Base-by-base conservation (phyloP, 2,888 invertebrate genomes). In the Xylota segnis region DNA sequence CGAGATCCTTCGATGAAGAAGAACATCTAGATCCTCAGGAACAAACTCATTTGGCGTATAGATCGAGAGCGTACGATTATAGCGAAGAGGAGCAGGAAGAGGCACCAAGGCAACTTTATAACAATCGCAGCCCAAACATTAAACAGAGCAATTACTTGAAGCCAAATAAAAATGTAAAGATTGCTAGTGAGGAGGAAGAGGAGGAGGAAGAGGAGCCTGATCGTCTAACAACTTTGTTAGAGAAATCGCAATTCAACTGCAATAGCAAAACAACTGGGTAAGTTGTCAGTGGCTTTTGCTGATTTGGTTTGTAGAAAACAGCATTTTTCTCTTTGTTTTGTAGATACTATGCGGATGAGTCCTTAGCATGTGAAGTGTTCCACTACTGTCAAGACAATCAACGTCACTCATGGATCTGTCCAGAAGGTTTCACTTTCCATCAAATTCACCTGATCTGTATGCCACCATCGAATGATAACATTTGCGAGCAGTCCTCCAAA, bases 401-500 rank as follows among this genome's bases (percentile, higher is more conserved):
- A 45, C 96, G 95, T 90, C 97, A 98, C 92, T 97, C 97, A 2
- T 98, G 98, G 97, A 96, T 98, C 89, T 98, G 98, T 89, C 98
- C 98, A 0, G 97, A 97, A 89, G 97, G 97, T 72, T 97, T 98
- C 66, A 92, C 90, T 10, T 92, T 92, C 89, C 92, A 93, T 68
- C 94, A 97, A 95, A 97, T 98, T 12, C 98, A 98, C 91, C 93
- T 98, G 87, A 98, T 98, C 91, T 98, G 98, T 93, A 97, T 98
- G 96, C 97, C 97, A 4, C 97, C 97, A 4, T 96, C 96, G 29
- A 95, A 95, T 78, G 98, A 98, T 90, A 97, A 96, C 92, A 97
- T 96, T 90, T 98, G 98, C 93, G 95, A 96, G 89, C 96, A 96
- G 91, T 97, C 97, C 0, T 95, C 97, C 6, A 96, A 97, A 90